Conservation (phyloP, 2,113 vertebrate species). For the Cavia aperea region DNA sequence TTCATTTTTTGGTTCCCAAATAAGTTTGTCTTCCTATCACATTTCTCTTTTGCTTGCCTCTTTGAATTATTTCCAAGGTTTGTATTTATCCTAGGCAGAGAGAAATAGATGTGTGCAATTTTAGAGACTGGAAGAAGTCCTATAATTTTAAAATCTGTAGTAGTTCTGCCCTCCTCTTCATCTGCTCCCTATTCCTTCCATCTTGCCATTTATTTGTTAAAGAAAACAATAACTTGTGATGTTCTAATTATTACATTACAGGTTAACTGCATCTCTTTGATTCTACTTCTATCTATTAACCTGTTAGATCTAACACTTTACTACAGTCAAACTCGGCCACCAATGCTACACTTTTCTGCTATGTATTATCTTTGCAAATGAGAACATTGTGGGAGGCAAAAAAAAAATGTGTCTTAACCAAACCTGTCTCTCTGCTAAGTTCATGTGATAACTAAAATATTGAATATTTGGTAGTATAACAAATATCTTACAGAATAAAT, state of each 20-base stretch:
- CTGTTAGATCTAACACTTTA: neutral
- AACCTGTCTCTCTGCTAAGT: neutral
- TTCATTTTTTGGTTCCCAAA: neutral
- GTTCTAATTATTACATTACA: neutral
- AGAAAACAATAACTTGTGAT: neutral
- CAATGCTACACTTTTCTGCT: neutral
- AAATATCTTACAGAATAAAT: neutral
- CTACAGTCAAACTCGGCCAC: neutral
- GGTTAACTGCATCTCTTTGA: neutral
- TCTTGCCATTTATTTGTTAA: neutral
- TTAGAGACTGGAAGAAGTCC: neutral
- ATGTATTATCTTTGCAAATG: neutral
- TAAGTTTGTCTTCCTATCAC: neutral
- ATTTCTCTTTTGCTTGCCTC: neutral
- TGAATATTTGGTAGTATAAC: neutral
- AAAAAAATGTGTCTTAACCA: neutral
- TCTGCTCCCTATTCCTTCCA: neutral
- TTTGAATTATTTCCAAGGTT: neutral
- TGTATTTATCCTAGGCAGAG: neutral
- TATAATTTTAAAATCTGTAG: neutral
- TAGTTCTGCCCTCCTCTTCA: neutral
- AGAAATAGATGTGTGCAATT: neutral
- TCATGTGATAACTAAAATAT: neutral
- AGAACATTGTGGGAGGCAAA: neutral
- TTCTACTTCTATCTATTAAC: neutral